Evolutionary conservation across 2,888 invertebrate species (phyloP).

Genomic region (Ophonus ardosiacus): DNA sequence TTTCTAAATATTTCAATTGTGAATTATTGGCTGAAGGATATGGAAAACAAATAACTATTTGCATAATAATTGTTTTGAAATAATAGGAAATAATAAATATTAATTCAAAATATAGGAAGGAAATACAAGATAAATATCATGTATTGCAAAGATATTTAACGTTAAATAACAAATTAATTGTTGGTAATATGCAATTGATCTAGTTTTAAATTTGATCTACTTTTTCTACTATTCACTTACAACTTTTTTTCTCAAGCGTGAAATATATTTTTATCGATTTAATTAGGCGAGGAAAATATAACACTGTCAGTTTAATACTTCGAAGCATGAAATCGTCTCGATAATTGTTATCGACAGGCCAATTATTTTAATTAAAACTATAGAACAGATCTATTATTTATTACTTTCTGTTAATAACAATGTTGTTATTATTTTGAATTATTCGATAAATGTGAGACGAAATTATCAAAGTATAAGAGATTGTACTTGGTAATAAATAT

Average conservation of each 20-base stretch:
- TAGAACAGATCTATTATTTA: neutral
- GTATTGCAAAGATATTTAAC: neutral
- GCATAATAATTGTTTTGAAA: neutral
- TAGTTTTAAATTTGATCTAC: constrained; percentile 27
- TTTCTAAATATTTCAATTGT: no score
- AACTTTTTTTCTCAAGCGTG: constrained; percentile 9
- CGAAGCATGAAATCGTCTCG: constrained; percentile 2
- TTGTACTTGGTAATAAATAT: neutral
- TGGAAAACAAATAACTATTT: neutral
- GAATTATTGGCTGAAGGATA: neutral
- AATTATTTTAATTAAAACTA: constrained; percentile 8
- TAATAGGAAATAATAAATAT: neutral
- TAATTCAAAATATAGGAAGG: neutral
- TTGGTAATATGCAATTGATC: neutral
- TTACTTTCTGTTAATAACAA: no score
- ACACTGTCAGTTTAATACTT: neutral
- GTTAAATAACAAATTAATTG: constrained; percentile 26
- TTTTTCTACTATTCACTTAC: constrained; percentile 16
- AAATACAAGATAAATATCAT: neutral
- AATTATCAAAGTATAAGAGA: neutral
- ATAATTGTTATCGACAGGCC: neutral
- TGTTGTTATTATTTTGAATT: neutral
- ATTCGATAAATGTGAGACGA: neutral
- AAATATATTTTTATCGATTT: constrained; percentile 6
- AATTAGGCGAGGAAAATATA: constrained; percentile 12